These are phyloP conservation scores for Rhopalosiphum nymphaeae DNA, from an alignment of 2,888 invertebrate species.

Conservation along the genomic window DNA sequence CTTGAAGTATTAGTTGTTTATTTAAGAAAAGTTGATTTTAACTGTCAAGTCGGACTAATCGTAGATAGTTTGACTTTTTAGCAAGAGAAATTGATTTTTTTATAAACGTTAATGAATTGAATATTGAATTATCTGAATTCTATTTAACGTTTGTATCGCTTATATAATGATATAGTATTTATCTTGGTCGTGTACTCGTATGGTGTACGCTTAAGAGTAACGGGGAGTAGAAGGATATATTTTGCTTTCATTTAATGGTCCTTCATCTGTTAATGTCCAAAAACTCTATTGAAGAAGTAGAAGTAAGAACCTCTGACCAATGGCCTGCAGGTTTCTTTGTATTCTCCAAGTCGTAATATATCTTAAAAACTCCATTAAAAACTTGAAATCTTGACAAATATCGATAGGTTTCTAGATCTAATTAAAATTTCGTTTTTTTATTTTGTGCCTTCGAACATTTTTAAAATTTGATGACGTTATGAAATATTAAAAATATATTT, in stretches of 20 bases:
- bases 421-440: background rate
- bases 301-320: background rate
- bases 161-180: slow-evolving; percentile 4
- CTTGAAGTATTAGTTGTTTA: background rate
- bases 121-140: background rate
- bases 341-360: background rate
- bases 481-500: background rate
- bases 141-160: slow-evolving; percentile 12
- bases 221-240: background rate
- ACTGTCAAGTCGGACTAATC: background rate
- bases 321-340: background rate
- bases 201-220: background rate
- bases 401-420: background rate
- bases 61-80: background rate
- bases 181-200: background rate
- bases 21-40: background rate
- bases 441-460: background rate
- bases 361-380: background rate
- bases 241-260: slow-evolving; percentile 33
- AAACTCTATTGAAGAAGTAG: slow-evolving; percentile 9
- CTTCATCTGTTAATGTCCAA: slow-evolving; percentile 34
- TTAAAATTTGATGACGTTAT: background rate
- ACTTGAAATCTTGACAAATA: background rate
- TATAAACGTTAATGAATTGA: background rate
- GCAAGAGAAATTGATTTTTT: background rate